Evolutionary conservation across 1,140 invertebrate species (phyloP), one percentile per base, ranked within the genome.

Genomic region (Caerostris darwini): DNA sequence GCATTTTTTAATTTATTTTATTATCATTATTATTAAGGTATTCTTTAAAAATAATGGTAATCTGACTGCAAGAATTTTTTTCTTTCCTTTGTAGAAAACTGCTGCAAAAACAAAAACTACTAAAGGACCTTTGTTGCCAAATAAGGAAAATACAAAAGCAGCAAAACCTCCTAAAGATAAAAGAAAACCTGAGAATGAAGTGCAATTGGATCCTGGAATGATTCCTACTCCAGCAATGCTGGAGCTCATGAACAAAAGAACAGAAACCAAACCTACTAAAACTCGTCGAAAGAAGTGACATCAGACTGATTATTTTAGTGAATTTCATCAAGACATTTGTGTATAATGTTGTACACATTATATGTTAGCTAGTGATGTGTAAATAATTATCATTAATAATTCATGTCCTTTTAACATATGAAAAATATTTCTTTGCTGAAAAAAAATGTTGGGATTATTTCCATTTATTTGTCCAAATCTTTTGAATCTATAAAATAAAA

Each of bases 161-260:
- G 34, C 58, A 10, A 94, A 67, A 82, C 5, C 64, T 61, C 3
- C 54, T 10, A 50, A 56, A 81, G 71, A 89, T 19, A 94, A 94
- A 82, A 77, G 92, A 54, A 94, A 94, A 19, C n/a, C 53, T n/a
- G 81, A 81, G 54, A 56, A 5, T 10, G 19, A 54, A n/a, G 50
- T 82, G 8, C n/a, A 12, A 6, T 71, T 94, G 4, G 67, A 77
- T 10, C 67, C 64, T 61, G 86, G 85, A 7, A 88, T 82, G 12
- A 57, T 94, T 50, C 92, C 71, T 61, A 94, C 92, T 12, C 92
- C 85, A 67, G 92, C 92, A 3, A 94, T 94, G 92, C 53, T 88
- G 64, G 92, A 94, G 81, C 61, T 94, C 50, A 56, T 94, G 53
- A 59, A 94, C 10, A 94, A 94, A 81, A 58, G 54, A 82, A 10